Percentiles rank a stretch among this genome's conserved stretches.
phyloP scores from a whole-genome alignment of 2,113 vertebrate species.

The Spea multiplicata region DNA sequence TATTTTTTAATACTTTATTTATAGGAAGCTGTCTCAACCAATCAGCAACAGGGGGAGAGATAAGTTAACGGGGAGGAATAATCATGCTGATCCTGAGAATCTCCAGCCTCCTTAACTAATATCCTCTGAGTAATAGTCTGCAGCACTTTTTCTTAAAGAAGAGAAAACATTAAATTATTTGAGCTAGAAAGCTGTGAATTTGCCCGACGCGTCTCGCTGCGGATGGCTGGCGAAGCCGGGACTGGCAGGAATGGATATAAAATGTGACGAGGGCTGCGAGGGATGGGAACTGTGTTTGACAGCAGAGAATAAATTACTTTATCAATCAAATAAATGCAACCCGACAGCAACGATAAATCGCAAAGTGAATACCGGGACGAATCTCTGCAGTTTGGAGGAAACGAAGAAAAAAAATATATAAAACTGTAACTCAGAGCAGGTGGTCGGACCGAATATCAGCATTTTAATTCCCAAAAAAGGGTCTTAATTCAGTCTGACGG shows the following conservation, averaged over 20 bases:
- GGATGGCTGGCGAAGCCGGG: not conserved
- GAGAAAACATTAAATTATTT: not conserved
- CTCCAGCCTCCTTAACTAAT: not conserved
- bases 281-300: slow-evolving; percentile 1
- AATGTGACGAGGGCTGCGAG: not conserved
- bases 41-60: no score
- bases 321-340: slow-evolving; percentile 1
- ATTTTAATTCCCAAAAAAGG: no score
- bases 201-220: not conserved
- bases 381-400: no score
- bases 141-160: not conserved
- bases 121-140: not conserved
- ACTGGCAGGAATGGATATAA: not conserved
- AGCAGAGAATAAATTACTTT: not conserved
- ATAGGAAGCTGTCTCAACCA: no score
- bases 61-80: no score
- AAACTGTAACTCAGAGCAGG: no score
- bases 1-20: not conserved
- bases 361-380: no score
- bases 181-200: not conserved
- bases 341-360: no score
- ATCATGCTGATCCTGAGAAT: no score
- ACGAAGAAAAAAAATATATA: no score
- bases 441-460: no score
- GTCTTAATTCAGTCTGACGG: no score